Percentiles rank a stretch among this genome's conserved stretches.
Evolutionary conservation across 2,113 vertebrate species (phyloP).

Genomic region (Pituophis catenifer): DNA sequence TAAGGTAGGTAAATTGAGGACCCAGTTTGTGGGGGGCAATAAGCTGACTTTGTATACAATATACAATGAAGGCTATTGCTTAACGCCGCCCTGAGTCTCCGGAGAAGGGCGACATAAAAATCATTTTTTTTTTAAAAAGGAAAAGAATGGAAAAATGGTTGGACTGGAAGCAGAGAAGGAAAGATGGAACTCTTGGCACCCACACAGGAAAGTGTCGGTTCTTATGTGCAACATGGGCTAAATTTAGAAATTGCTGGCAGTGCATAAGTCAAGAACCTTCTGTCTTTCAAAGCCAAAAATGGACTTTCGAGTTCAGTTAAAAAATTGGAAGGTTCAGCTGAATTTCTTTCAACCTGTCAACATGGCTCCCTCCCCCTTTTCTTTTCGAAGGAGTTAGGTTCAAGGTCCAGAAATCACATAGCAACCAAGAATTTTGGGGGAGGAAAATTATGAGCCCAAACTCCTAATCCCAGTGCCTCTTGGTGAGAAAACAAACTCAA

Average conservation of each 20-base stretch:
- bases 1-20: too few relatives aligned
- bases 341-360: slow-evolving; percentile 15
- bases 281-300: slow-evolving; percentile 22
- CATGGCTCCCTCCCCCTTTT: neutral
- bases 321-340: neutral
- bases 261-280: slow-evolving; percentile 1
- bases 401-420: slow-evolving; percentile 20
- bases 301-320: slow-evolving; percentile 20
- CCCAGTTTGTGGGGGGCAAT: too few relatives aligned
- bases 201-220: slow-evolving; percentile 9
- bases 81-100: too few relatives aligned
- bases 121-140: neutral
- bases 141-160: slow-evolving; percentile 7
- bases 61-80: too few relatives aligned
- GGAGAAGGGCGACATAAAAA: too few relatives aligned
- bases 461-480: slow-evolving; percentile 18
- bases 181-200: slow-evolving; percentile 23
- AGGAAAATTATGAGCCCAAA: neutral
- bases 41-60: too few relatives aligned
- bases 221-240: slow-evolving; percentile 16
- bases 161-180: slow-evolving; percentile 18
- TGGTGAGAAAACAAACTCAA: slow-evolving; percentile 24
- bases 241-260: slow-evolving; percentile 39
- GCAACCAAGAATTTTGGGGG: slow-evolving; percentile 31
- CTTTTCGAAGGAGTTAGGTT: neutral